Base-by-base conservation (phyloP, 2,888 invertebrate genomes). In the Stomorhina lunata region DNA sequence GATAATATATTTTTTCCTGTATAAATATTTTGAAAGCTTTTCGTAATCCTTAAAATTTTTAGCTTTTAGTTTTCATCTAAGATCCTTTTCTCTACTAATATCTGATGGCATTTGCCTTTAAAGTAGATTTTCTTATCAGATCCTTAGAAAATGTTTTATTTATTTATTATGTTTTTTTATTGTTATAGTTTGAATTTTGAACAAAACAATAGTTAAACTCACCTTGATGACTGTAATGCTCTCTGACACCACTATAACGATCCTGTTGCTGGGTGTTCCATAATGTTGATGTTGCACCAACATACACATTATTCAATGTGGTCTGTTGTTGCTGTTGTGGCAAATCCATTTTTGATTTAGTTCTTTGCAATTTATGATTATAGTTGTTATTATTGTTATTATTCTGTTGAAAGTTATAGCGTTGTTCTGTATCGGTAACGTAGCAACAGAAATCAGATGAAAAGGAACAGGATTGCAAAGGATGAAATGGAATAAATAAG, bases 221-320 rank as follows among this genome's bases (percentile, higher is more conserved):
- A 90, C 90, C 87, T 85, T 89, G 88, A 81, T 88, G 86, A 65
- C 43, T 82, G 27, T 88, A 86, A 59, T 88, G 87, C 84, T 89
- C 89, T 71, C 88, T 84, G 82, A 87, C 87, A 34, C 73, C 78
- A 48, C 82, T 68, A 50, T 80, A 83, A 32, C 82, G 82, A 53
- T 82, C 82, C 37, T 81, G 81, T 86, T 90, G 90, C 84, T 89
- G 90, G 34, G 90, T 88, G 84, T 91, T 91, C 90, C 90, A 90
- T 83, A 90, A 86, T 77, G 90, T 90, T 78, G 90, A 90, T 66
- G 91, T 90, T 75, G 90, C 90, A 6, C 90, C 91, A 85, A 89
- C 87, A 55, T 88, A 88, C 34, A 90, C 87, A 79, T 90, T 91
- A 85, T 91, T 91, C 80, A 88, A 76, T 7, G 88, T 87, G 12